Evolutionary conservation across 2,888 invertebrate species (phyloP).

Genomic region (Aleiodes testaceus): DNA sequence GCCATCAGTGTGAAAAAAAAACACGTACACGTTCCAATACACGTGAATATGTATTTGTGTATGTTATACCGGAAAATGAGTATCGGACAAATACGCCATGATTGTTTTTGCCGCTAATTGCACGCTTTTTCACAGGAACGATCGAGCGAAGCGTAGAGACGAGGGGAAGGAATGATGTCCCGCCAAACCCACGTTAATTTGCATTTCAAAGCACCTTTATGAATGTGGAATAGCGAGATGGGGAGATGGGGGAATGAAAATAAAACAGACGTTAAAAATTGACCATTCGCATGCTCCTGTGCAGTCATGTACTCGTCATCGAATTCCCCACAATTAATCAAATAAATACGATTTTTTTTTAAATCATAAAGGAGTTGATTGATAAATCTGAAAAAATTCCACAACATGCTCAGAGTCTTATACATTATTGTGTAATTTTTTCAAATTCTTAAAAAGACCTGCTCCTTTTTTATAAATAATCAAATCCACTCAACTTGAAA

Average conservation of each 20-base stretch:
- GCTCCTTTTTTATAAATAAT: too few relatives aligned
- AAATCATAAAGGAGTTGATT: too few relatives aligned
- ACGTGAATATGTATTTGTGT: neutral
- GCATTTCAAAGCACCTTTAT: slow-evolving; percentile 47
- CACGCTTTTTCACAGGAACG: slow-evolving; percentile 41
- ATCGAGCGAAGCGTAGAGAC: neutral
- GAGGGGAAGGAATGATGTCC: neutral
- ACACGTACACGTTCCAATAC: slow-evolving; percentile 4
- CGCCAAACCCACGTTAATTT: slow-evolving; percentile 41
- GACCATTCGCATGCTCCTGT: slow-evolving; percentile 32
- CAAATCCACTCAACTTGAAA: too few relatives aligned
- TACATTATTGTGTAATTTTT: too few relatives aligned
- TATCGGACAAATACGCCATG: slow-evolving; percentile 63
- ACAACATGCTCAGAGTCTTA: too few relatives aligned
- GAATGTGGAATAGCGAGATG: slow-evolving; percentile 9
- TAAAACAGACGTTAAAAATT: slow-evolving; percentile 40
- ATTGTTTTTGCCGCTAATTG: slow-evolving; percentile 51
- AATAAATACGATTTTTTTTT: too few relatives aligned
- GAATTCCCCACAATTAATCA: too few relatives aligned
- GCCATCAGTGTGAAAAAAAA: slow-evolving; percentile 26
- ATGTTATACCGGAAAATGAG: slow-evolving; percentile 62
- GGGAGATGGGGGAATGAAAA: slow-evolving; percentile 15
- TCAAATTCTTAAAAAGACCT: too few relatives aligned
- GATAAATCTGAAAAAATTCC: too few relatives aligned
- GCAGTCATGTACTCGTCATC: neutral